Percentiles rank a stretch among this genome's conserved stretches.
Conservation (phyloP, 2,797 vertebrate species). For the Catostomus latipinnis region DNA sequence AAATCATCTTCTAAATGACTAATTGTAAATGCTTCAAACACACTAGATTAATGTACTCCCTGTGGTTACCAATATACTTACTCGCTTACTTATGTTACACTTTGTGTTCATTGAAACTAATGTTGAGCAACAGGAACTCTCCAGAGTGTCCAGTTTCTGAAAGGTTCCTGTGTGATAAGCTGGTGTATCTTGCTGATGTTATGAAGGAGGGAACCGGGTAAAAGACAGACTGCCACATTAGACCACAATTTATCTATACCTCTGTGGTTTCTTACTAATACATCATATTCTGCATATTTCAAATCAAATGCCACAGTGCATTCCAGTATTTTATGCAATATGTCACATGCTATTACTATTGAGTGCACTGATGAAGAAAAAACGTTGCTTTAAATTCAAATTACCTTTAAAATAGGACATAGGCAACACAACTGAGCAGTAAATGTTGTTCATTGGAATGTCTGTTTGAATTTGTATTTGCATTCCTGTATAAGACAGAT, state of each 20-base stretch:
- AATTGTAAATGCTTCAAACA: neutral
- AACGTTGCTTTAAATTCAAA: no score
- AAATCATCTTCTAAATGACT: no score
- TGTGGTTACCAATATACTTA: neutral
- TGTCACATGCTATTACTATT: no score
- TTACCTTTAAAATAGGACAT: no score
- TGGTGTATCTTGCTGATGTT: conserved; percentile 37
- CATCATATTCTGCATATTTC: neutral
- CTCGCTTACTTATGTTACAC: neutral
- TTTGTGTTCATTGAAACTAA: conserved; percentile 11
- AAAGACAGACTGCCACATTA: conserved; percentile 25
- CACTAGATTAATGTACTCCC: neutral
- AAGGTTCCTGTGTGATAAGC: conserved; percentile 75
- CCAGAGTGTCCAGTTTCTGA: conserved; percentile 60
- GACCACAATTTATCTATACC: conserved; percentile 38
- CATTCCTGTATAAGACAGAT: neutral
- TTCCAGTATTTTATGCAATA: neutral
- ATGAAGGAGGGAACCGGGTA: neutral
- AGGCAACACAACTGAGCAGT: no score
- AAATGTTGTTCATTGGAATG: neutral
- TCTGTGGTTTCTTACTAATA: neutral
- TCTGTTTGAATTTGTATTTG: conserved; percentile 7
- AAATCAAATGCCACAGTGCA: neutral
- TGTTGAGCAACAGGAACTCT: conserved; percentile 66
- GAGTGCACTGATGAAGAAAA: no score